Base-by-base conservation (phyloP, 2,888 invertebrate genomes). In the Anorthoa munda region DNA sequence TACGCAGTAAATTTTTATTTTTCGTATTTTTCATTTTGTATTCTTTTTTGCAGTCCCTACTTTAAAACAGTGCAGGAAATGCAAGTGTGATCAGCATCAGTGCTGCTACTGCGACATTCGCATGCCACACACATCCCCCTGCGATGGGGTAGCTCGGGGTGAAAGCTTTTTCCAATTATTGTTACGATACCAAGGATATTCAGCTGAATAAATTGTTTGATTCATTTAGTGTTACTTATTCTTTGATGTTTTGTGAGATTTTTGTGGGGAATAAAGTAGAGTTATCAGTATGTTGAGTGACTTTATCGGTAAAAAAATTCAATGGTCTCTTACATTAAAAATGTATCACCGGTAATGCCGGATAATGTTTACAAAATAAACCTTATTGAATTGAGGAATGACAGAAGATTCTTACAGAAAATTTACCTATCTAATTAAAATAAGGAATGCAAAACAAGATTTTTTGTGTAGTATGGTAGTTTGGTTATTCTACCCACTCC, bases 1-100 rank as follows among this genome's bases (percentile, higher is more conserved):
- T 15, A 39, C 18, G 17, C 3, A 18, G 9, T 26, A 18, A 0
- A 11, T 56, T 17, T 61, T 9, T 17, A 21, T 21, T 17, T 7
- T 21, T 17, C 39, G 39, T 39, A 39, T 39, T 39, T 39, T 39
- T 65, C 1, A 17, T 1, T 45, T 55, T 39, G 13, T 21, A 59
- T 64, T 26, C 5, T 56, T 80, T 82, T 85, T 75, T 93, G 93
- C 91, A 79, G 79, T 86, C 93, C 15, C 59, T 95, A 92, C 92
- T 80, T 67, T 64, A 86, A 84, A 87, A 87, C 76, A 88, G 85
- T 93, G 93, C 92, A 94, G 93, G 93, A 94, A 94, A 94, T 95
- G 95, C 95, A 94, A 84, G 91, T 89, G 83, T 83, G 88, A 90
- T 90, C 87, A 83, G 85, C 86, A 89, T 90, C 82, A 88, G 88